Evolutionary conservation across 64 coral and sea anemone genomes (phyloP), one percentile per base, ranked within the genome.

Genomic region (Pocillopora verrucosa): DNA sequence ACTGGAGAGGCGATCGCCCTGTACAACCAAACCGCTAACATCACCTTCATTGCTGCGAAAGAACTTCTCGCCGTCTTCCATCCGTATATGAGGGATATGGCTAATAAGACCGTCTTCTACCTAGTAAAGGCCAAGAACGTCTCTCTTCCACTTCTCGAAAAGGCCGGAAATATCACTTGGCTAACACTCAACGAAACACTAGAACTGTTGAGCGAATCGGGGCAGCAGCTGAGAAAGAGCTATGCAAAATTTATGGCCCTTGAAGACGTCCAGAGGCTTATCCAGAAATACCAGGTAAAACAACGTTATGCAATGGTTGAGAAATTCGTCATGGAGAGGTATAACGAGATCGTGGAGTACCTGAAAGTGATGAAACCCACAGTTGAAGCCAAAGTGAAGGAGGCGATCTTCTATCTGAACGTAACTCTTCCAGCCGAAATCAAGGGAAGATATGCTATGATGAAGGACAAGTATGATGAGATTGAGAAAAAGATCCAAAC

Each of bases 351-450:
- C 26, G 34, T 90, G 20, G 91, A 93, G 14, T 92, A 90, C 58
- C 75, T 78, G 10, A 60, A 94, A 36, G 36, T 80, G 83, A 45
- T 90, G n/a, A 74, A 77, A 73, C 94, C 91, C 10, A 90, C 90
- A 67, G 59, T 93, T 2, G 77, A 93, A 59, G 82, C 87, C 41
- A 90, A 93, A n/a, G 77, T 92, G 16, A 89, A 82, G 58, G 78
- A 93, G 74, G 51, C 84, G 5, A 73, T 93, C 25, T 80, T 38
- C 77, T 96, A 90, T 63, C 13, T 96, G 16, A 96, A 96, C 74
- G 88, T 83, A 5, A 93, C 91, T 0, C 94, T 96, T 45, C 94
- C 91, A 73, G 85, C 72, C 56, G 70, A 76, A 87, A 57, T 96
- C 30, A 90, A 80, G 59, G 58, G 93, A 77, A 96, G 86, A 36